Evolutionary conservation across 2,888 invertebrate genomes (phyloP), one percentile per base, ranked within the genome.

Genomic region (Ecliptopera silaceata): DNA sequence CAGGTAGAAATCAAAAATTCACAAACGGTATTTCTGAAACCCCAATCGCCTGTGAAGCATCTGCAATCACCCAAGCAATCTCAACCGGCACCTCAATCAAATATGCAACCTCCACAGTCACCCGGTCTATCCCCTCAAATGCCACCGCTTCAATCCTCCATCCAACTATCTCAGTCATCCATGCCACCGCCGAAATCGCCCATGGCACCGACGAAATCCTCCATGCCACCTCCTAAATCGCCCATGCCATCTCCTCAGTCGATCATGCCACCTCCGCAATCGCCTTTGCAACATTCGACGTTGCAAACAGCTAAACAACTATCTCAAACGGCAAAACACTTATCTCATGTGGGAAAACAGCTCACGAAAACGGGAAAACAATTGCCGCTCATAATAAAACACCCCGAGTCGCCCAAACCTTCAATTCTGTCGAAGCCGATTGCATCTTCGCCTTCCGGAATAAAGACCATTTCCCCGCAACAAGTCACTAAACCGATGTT

Each of bases 231-330:
- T 6, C 32, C 71, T 1, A 74, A 47, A 18, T 79, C 82, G 2
- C 78, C 83, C 2, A 82, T 81, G 61, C 77, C 73, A 31, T 58
- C 68, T 4, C 59, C 56, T 1, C 70, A 66, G 39, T 65, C 72
- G 3, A 62, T 74, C 0, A 60, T 44, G 46, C 57, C 44, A n/a
- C 45, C 26, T 39, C 44, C 49, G 11, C 42, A 36, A 46, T 46
- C 29, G 6, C 18, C 43, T 12, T 53, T 44, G 29, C 53, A 29
- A 39, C 44, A 18, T 29, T 12, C 31, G 12, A 12, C 48, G 8
- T 26, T 42, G 8, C 62, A 54, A 43, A 44, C 46, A 0, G 26
- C 43, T 4, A 63, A 61, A 45, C 49, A 46, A 20, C 11, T 31
- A 22, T 41, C 48, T 20, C 59, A 46, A 59, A 20, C 45, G 15